Evolutionary conservation across 2,797 vertebrate species (phyloP), one percentile per base, ranked within the genome.

Genomic region (Myotis myotis): DNA sequence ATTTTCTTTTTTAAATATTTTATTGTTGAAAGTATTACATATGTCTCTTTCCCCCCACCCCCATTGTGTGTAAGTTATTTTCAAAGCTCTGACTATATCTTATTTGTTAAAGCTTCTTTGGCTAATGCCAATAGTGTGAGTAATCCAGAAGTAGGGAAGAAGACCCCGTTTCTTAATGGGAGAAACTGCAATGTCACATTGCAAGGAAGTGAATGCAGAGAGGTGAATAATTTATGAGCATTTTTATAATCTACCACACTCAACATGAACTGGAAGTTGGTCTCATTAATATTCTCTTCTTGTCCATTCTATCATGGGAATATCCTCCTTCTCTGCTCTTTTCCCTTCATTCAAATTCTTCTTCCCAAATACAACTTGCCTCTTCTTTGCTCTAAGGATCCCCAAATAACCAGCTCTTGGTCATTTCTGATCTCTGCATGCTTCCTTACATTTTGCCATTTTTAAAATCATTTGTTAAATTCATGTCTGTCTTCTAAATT

Each of bases 231-330:
- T 30, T 95, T 93, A 91, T 91, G 78, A 94, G 83, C 66, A 79
- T 75, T 88, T 95, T 95, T 91, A 64, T 74, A 80, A 87, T 89
- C 64, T 89, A 80, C 57, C 70, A 68, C 84, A 87, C 76, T 91
- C 53, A 79, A 80, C 68, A 71, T 92, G 74, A 93, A 87, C 44
- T 89, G 22, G 51, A 38, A 92, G 19, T 92, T 83, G 13, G 30
- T 78, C 84, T 93, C 87, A 96, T 92, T 96, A 86, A 71, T 94
- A 95, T 80, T 93, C 70, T 66, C 25, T 79, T 90, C 74, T 84
- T 90, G 87, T 94, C 57, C 71, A 55, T 83, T 84, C 78, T 95
- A 51, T 92, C 84, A 83, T 66, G 75, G 92, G 80, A 92, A 86
- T 93, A 89, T 85, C 84, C 41, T 88, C 55, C 12, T 36, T 95